These are phyloP conservation scores for Phyto melanocephala DNA, from an alignment of 2,888 invertebrate genomes.

Conservation along the genomic window DNA sequence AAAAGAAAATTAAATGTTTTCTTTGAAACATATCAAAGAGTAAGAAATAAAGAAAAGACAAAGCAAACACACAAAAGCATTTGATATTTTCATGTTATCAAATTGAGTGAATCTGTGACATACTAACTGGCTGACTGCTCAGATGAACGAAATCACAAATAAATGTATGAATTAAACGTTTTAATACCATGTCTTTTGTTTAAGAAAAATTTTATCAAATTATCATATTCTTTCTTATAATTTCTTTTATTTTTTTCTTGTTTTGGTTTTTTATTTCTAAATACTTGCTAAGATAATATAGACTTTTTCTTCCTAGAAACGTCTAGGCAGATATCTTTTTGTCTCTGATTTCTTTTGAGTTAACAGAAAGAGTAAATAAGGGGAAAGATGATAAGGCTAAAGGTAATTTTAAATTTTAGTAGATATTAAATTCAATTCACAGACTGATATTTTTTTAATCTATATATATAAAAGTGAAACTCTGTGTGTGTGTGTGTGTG, in stretches of 20 bases:
- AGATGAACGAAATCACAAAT: too few relatives aligned
- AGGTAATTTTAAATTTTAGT: too few relatives aligned
- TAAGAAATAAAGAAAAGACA: neutral
- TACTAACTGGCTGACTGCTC: too few relatives aligned
- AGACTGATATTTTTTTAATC: too few relatives aligned
- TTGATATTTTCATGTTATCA: constrained; percentile 6
- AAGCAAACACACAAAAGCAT: neutral
- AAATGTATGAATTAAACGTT: neutral
- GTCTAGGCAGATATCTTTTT: neutral
- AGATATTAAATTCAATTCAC: too few relatives aligned
- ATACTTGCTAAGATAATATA: neutral
- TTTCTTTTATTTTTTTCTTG: neutral
- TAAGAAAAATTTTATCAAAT: neutral
- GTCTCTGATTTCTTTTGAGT: too few relatives aligned
- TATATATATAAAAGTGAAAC: too few relatives aligned
- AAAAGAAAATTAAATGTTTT: neutral
- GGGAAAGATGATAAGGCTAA: too few relatives aligned
- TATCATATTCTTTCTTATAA: neutral
- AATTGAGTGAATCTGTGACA: neutral
- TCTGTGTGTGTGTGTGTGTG: too few relatives aligned
- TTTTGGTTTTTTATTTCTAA: neutral
- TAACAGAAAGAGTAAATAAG: too few relatives aligned
- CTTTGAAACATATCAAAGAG: neutral
- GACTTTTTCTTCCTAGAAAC: neutral
- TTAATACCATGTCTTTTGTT: neutral